phyloP scores from a whole-genome alignment of 2,797 vertebrate species.

The Orientallactaga sibirica region DNA sequence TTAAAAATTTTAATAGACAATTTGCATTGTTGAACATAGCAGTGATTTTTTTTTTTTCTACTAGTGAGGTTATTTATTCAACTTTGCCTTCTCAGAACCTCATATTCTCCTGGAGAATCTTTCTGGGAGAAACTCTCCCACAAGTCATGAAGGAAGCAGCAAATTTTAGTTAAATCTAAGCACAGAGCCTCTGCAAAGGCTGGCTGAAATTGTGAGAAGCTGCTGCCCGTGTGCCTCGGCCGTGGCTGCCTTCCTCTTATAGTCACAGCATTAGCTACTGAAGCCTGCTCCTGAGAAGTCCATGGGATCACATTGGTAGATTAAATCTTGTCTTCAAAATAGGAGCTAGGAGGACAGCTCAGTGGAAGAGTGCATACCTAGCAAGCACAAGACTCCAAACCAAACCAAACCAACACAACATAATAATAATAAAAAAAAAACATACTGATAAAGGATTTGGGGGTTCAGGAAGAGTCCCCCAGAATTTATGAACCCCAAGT shows the following conservation, averaged over 20 bases:
- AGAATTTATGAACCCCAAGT: no score
- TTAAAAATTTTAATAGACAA: neutral
- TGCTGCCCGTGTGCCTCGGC: neutral
- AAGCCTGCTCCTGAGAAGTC: neutral
- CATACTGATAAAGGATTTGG: no score
- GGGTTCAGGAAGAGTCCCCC: no score
- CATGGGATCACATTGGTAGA: neutral
- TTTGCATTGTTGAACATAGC: no score
- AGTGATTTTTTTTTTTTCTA: no score
- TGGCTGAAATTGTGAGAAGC: neutral
- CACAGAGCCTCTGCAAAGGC: constrained; percentile 1
- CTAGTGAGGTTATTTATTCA: no score
- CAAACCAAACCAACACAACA: neutral
- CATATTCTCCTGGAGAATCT: neutral
- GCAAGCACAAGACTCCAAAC: neutral
- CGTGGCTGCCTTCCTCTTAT: neutral
- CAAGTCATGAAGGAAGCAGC: neutral
- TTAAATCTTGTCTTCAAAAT: constrained; percentile 31
- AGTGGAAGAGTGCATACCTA: neutral
- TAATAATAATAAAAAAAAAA: no score
- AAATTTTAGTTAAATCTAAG: constrained; percentile 12
- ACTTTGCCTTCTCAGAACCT: no score
- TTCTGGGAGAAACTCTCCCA: neutral
- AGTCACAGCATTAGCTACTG: neutral
- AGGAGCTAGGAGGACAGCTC: neutral